These are phyloP conservation scores for Antrozous pallidus DNA, from an alignment of 2,797 vertebrate species.

Conservation along the genomic window DNA sequence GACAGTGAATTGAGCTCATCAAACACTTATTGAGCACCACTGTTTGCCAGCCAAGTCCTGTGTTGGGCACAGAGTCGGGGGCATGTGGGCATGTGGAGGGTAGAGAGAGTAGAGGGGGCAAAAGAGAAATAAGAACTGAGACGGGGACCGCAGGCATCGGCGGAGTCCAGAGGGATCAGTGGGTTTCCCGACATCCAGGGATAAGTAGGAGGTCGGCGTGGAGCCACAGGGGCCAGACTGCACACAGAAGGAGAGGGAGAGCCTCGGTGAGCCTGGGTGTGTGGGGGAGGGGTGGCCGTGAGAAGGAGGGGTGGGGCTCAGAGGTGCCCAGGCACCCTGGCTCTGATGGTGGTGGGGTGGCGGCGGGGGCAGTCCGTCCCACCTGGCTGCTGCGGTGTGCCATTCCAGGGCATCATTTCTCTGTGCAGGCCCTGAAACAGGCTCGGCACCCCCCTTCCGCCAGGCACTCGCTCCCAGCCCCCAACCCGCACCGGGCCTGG, in stretches of 20 bases:
- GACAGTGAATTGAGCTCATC: not conserved
- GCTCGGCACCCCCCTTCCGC: not conserved
- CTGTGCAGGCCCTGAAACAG: not conserved
- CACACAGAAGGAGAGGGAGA: not conserved
- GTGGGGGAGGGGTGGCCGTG: not conserved
- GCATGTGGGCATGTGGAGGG: accelerated
- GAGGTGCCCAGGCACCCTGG: not conserved
- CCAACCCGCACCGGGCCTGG: not conserved
- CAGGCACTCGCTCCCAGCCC: accelerated
- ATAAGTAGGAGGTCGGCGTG: not conserved
- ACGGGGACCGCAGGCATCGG: not conserved
- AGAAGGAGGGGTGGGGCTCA: not conserved
- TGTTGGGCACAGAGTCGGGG: not conserved
- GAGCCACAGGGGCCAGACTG: not conserved
- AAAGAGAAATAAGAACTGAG: not conserved
- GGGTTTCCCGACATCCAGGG: not conserved
- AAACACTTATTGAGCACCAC: not conserved
- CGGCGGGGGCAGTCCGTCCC: not conserved
- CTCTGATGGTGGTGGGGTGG: not conserved
- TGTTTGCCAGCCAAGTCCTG: not conserved
- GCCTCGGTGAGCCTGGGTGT: not conserved
- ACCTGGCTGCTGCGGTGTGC: accelerated
- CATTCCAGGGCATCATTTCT: not conserved
- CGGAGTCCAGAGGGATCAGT: not conserved
- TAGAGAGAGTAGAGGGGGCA: not conserved